Percentiles rank a stretch among this genome's conserved stretches.
phyloP scores from a whole-genome alignment of 2,113 vertebrate genomes.

The Pteronura brasiliensis region DNA sequence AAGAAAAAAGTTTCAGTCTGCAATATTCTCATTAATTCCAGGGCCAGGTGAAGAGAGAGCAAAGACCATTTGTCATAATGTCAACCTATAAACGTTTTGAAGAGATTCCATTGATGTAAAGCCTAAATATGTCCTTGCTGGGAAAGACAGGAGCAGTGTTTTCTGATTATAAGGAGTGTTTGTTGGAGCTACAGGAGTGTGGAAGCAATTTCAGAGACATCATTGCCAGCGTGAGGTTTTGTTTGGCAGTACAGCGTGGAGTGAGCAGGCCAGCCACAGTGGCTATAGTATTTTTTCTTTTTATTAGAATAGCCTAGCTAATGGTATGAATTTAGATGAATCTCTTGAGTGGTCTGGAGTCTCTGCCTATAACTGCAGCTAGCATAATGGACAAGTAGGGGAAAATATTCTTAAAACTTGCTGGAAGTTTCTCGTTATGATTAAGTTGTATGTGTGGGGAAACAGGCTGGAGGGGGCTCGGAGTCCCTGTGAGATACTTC shows the following conservation, averaged over 20 bases:
- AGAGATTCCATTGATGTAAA: neutral
- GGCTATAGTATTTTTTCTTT: neutral
- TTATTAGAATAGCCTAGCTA: neutral
- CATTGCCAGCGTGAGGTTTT: neutral
- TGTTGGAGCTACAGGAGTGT: neutral
- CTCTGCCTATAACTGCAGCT: neutral
- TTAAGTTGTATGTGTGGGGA: neutral
- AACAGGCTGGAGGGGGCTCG: neutral
- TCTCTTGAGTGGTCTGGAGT: neutral
- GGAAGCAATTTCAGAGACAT: neutral
- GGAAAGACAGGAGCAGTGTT: neutral
- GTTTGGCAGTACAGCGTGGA: neutral
- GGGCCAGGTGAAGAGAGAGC: neutral
- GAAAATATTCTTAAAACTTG: neutral
- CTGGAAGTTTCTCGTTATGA: neutral
- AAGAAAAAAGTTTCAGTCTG: neutral
- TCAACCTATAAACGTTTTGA: neutral
- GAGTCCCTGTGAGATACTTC: neutral
- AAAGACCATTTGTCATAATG: neutral
- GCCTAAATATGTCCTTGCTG: neutral
- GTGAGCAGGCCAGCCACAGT: neutral
- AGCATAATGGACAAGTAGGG: neutral
- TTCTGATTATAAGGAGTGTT: neutral
- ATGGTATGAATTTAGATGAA: neutral
- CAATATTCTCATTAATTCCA: neutral